phyloP scores from a whole-genome alignment of 2,113 vertebrate species.

The Mirza zaza region DNA sequence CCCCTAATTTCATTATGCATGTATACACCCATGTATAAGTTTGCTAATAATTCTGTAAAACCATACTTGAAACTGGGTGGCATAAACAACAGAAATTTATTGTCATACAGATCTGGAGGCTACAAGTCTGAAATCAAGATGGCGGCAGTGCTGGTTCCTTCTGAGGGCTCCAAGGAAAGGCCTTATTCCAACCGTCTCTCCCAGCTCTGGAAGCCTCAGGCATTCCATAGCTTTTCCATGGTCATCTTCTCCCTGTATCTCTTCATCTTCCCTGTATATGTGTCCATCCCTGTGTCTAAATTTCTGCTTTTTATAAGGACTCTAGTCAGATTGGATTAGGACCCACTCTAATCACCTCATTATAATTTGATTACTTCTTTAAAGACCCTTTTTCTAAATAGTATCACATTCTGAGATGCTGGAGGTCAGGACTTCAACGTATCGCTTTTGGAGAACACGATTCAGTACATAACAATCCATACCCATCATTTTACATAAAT shows the following conservation, averaged over 20 bases:
- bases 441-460: neutral
- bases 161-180: neutral
- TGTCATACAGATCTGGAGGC: neutral
- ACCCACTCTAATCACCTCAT: neutral
- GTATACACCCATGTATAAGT: rapidly evolving
- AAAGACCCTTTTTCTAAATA: neutral
- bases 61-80: no score
- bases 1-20: neutral
- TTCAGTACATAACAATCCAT: neutral
- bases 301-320: neutral
- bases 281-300: neutral
- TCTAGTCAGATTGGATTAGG: neutral
- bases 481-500: neutral
- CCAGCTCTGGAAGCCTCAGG: neutral
- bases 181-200: neutral
- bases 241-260: neutral
- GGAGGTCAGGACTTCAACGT: neutral
- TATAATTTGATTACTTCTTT: neutral
- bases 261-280: neutral
- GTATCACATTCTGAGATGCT: neutral
- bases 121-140: neutral
- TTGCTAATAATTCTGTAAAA: neutral
- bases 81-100: neutral
- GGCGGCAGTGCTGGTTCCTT: neutral
- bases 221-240: rapidly evolving